Conservation (phyloP, 1,140 invertebrate species). For the Asobara japonica region DNA sequence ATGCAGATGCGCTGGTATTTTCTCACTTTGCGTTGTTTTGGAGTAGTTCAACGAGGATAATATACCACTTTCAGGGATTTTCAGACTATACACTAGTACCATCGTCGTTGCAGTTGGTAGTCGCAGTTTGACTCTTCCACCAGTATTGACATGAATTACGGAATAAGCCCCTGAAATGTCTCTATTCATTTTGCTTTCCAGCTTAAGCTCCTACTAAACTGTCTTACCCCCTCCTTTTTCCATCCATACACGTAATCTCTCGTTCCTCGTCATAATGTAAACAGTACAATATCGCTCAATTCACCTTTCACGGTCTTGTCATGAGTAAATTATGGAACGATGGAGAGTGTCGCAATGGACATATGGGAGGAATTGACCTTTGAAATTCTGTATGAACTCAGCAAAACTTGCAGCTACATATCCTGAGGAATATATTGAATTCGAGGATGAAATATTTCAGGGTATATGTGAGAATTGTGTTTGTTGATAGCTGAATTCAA, state of each 20-base stretch:
- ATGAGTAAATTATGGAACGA: not conserved
- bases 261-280: not conserved
- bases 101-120: not conserved
- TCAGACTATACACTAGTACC: not conserved
- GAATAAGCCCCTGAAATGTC: not conserved
- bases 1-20: too few species aligned
- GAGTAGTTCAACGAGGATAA: too few species aligned
- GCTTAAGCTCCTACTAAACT: not conserved
- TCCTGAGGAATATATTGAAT: too few species aligned
- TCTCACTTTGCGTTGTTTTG: too few species aligned
- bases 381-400: too few species aligned
- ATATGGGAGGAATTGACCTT: not conserved
- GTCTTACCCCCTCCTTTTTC: not conserved
- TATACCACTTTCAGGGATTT: conserved; percentile 9
- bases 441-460: too few species aligned
- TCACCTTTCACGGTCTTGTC: not conserved
- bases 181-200: not conserved
- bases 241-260: not conserved
- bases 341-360: not conserved
- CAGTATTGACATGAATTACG: conserved; percentile 5
- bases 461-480: too few species aligned
- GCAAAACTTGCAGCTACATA: too few species aligned
- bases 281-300: not conserved
- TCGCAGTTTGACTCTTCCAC: not conserved
- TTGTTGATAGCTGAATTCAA: too few species aligned